These are phyloP conservation scores for Tholera decimalis DNA, from an alignment of 2,888 invertebrate genomes.

Conservation along the genomic window DNA sequence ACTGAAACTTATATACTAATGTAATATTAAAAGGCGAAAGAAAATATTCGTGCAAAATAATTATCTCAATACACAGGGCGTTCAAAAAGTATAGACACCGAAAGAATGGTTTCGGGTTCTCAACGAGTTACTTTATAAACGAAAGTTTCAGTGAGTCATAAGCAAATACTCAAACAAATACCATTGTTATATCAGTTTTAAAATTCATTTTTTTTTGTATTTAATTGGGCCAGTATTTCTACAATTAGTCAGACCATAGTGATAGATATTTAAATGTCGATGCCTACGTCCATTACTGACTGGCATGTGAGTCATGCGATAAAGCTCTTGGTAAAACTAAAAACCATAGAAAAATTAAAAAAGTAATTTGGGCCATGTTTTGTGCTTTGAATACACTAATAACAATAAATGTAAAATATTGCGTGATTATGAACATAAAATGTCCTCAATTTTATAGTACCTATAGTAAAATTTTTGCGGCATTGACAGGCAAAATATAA, in stretches of 20 bases:
- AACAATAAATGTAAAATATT: conserved; percentile 1
- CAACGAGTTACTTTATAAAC: conserved; percentile 74
- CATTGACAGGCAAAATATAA: neutral
- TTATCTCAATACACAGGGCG: conserved; percentile 70
- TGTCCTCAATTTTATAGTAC: conserved; percentile 23
- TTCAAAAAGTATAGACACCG: conserved; percentile 57
- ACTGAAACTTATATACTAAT: conserved; percentile 16
- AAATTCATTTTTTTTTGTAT: conserved; percentile 59
- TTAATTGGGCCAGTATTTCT: conserved; percentile 73
- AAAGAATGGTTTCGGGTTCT: conserved; percentile 56
- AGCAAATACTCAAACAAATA: conserved; percentile 68
- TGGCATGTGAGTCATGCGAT: neutral
- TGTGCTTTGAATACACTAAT: neutral
- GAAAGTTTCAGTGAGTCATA: conserved; percentile 80
- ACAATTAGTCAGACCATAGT: conserved; percentile 71
- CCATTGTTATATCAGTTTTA: conserved; percentile 65
- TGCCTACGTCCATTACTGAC: neutral
- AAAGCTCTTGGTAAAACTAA: neutral
- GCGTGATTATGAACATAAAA: conserved; percentile 29
- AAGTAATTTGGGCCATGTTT: neutral
- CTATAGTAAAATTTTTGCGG: conserved; percentile 6
- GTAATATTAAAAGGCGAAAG: neutral
- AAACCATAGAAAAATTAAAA: neutral
- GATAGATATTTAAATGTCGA: conserved; percentile 9
- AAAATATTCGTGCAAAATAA: conserved; percentile 32